Conservation (phyloP, 1,140 invertebrate genomes). For the Andricus grossulariae region DNA sequence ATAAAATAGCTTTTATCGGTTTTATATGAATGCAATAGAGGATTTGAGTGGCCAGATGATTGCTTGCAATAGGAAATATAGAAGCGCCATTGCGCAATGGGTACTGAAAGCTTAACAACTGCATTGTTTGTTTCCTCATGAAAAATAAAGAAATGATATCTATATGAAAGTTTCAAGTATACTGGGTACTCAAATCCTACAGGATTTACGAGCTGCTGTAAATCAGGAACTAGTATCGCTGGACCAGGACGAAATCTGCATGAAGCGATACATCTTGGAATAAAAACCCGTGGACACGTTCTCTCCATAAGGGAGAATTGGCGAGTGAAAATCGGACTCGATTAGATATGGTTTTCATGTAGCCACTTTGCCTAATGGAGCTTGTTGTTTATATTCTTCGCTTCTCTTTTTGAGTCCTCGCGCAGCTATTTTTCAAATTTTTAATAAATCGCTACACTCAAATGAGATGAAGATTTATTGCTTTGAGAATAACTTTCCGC, state of each 20-base stretch:
- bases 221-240: not conserved
- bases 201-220: conserved; percentile 7
- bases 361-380: conserved; percentile 58
- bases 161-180: not conserved
- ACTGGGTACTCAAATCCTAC: not conserved
- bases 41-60: not conserved
- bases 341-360: conserved; percentile 70
- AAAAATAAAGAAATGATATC: not conserved
- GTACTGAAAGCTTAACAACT: not conserved
- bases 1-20: not conserved
- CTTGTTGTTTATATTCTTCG: conserved; percentile 57
- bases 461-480: not conserved
- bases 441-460: not conserved
- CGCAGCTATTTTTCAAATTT: not conserved
- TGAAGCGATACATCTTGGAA: conserved; percentile 41
- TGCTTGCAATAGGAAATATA: conserved; percentile 10
- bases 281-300: conserved; percentile 44
- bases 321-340: conserved; percentile 53
- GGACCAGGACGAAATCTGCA: conserved; percentile 39
- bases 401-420: conserved; percentile 28
- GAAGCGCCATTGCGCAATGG: not conserved
- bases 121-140: not conserved
- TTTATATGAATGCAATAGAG: not conserved
- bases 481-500: not conserved
- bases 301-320: conserved; percentile 46